These are phyloP conservation scores for Thymelicus acteon DNA, from an alignment of 2,888 invertebrate species.

Conservation along the genomic window DNA sequence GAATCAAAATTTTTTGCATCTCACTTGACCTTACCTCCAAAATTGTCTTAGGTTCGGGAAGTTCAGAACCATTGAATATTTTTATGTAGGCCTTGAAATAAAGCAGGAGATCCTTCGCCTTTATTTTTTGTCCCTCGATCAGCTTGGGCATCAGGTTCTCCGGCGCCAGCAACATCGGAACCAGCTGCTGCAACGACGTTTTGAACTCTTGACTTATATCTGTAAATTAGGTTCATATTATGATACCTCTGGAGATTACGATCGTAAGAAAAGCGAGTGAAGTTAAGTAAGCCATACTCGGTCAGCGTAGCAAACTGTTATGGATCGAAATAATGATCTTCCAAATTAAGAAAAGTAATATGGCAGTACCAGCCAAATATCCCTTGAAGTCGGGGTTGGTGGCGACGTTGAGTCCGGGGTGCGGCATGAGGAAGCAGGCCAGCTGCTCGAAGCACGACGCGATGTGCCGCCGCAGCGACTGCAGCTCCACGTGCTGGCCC, in stretches of 20 bases:
- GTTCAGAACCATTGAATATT: conserved; percentile 97
- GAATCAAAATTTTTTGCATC: background rate
- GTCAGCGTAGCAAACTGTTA: too few relatives aligned
- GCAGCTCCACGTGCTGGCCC: conserved; percentile 96
- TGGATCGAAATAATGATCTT: too few relatives aligned
- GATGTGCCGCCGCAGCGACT: conserved; percentile 95
- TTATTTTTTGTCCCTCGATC: conserved; percentile 96
- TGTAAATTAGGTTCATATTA: conserved; percentile 56
- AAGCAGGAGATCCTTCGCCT: conserved; percentile 95
- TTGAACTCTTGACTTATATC: conserved; percentile 98
- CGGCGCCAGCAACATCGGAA: conserved; percentile 94
- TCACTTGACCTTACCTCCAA: conserved; percentile 88
- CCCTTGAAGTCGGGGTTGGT: conserved; percentile 98
- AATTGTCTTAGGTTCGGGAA: conserved; percentile 99
- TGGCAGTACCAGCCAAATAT: conserved; percentile 86
- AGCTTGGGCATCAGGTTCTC: conserved; percentile 96
- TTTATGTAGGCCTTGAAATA: conserved; percentile 99
- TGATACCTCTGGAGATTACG: too few relatives aligned
- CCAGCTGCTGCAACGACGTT: conserved; percentile 90
- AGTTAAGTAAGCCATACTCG: too few relatives aligned
- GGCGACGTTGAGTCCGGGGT: conserved; percentile 98
- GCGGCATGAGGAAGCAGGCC: conserved; percentile 98
- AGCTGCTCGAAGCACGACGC: conserved; percentile 97
- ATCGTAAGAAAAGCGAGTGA: too few relatives aligned
- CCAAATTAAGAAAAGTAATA: background rate